A percentile compares a stretch with the other conserved stretches of the same genome.
phyloP scores from a whole-genome alignment of 2,797 vertebrate genomes.

The Premnoplex brunnescens region DNA sequence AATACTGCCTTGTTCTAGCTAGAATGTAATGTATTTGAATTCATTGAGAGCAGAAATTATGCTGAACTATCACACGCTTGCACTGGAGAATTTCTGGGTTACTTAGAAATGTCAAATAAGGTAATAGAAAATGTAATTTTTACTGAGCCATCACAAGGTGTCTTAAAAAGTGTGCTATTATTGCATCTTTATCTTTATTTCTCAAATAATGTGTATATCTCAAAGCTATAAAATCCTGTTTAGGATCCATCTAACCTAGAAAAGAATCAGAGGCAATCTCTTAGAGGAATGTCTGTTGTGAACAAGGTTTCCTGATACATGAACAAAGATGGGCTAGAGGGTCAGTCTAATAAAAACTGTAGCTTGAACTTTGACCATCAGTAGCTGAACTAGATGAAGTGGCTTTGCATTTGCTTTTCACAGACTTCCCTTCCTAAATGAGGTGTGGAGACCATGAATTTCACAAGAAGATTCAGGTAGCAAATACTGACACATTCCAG shows the following conservation, averaged over 20 bases:
- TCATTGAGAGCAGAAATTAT: neutral
- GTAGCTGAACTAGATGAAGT: neutral
- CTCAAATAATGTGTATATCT: neutral
- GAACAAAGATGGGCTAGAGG: neutral
- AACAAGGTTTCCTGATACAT: neutral
- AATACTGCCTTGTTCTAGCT: neutral
- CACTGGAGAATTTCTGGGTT: neutral
- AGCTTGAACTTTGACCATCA: neutral
- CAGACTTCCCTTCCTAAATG: neutral
- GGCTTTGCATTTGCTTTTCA: neutral
- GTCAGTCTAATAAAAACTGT: neutral
- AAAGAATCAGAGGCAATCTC: neutral
- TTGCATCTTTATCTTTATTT: neutral
- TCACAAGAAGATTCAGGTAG: neutral
- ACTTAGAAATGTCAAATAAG: neutral
- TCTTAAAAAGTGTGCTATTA: neutral
- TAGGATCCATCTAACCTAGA: neutral
- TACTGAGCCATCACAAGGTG: neutral
- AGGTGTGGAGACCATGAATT: neutral
- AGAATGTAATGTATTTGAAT: neutral
- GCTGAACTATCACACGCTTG: neutral
- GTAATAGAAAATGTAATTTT: conserved; percentile 17
- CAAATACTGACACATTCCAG: neutral
- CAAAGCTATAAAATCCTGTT: neutral
- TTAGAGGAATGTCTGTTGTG: neutral